These are phyloP conservation scores for Eulithis prunata DNA, from an alignment of 2,888 invertebrate genomes.

Conservation along the genomic window DNA sequence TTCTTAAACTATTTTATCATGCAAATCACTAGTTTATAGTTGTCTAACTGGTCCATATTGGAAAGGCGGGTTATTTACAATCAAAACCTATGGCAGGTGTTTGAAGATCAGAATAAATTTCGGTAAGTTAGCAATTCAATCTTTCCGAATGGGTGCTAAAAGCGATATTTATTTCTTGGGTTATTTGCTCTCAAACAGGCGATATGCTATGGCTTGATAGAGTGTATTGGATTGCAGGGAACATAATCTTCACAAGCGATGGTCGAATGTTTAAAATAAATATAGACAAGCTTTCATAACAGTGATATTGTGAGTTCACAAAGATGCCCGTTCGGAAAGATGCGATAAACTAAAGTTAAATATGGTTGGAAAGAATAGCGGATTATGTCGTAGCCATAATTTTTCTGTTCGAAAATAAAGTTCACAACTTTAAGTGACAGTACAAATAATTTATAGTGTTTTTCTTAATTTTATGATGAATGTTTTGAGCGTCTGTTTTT, in stretches of 20 bases:
- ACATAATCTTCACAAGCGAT: constrained; percentile 65
- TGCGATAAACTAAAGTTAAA: constrained; percentile 26
- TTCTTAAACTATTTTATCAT: too few relatives aligned
- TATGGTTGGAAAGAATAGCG: constrained; percentile 19
- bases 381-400: constrained; percentile 13
- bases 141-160: too few relatives aligned
- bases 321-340: constrained; percentile 37
- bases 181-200: constrained; percentile 24
- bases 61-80: too few relatives aligned
- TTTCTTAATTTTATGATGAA: constrained; percentile 17
- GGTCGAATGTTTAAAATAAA: constrained; percentile 77
- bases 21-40: too few relatives aligned
- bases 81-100: too few relatives aligned
- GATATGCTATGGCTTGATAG: constrained; percentile 32
- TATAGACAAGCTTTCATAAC: constrained; percentile 75
- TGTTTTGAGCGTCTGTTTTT: constrained; percentile 5
- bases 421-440: constrained; percentile 15
- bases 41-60: too few relatives aligned
- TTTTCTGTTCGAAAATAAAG: constrained; percentile 20
- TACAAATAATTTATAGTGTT: constrained; percentile 20
- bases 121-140: too few relatives aligned
- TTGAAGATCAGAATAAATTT: too few relatives aligned
- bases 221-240: constrained; percentile 63
- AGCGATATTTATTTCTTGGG: constrained; percentile 1
- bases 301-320: constrained; percentile 75